Evolutionary conservation across 2,797 vertebrate genomes (phyloP).

Genomic region (Emydoidea blandingii): DNA sequence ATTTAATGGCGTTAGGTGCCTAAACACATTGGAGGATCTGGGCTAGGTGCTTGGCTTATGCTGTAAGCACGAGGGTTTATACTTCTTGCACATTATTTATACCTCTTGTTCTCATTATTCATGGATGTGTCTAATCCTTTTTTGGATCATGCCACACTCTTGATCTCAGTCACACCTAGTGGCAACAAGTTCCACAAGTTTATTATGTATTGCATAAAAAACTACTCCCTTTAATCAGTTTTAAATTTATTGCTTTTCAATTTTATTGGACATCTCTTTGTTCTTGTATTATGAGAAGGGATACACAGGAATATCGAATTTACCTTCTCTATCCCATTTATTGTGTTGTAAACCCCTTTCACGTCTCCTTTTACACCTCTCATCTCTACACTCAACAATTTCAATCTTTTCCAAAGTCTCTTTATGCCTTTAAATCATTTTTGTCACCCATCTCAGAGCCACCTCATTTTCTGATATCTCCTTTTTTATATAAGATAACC

Average conservation of each 20-base stretch:
- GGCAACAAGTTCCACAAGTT: not conserved
- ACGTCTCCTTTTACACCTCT: not conserved
- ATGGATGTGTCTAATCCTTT: not conserved
- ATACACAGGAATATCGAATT: not conserved
- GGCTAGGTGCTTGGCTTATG: not conserved
- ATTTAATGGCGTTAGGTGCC: not conserved
- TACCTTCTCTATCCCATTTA: not conserved
- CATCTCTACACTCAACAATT: not conserved
- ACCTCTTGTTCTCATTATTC: not conserved
- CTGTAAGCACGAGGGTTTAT: not conserved
- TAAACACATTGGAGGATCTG: not conserved
- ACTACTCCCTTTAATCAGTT: not conserved
- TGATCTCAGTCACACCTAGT: not conserved
- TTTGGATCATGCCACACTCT: not conserved
- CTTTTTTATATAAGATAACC: not conserved
- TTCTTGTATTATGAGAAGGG: not conserved
- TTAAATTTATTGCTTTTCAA: not conserved
- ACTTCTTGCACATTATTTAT: not conserved
- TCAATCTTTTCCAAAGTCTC: not conserved
- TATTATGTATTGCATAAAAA: not conserved
- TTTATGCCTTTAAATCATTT: not conserved
- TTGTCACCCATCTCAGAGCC: not conserved
- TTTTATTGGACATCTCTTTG: not conserved
- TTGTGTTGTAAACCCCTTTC: not conserved
- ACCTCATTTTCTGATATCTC: not conserved